phyloP scores from a whole-genome alignment of 2,113 vertebrate genomes.

The Charadrius vociferus region DNA sequence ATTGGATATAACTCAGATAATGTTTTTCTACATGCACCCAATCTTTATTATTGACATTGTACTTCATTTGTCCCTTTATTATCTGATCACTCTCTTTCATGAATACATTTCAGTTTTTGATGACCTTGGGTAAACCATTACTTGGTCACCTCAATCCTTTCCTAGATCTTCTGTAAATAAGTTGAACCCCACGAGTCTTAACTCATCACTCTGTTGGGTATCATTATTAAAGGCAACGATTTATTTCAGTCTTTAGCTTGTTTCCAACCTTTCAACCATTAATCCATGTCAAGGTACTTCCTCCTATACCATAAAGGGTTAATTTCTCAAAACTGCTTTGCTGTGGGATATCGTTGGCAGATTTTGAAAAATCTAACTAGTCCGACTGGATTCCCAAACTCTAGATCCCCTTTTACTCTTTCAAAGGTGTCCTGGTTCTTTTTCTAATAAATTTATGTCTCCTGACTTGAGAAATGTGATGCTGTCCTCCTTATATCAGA shows the following conservation, averaged over 20 bases:
- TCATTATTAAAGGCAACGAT: neutral
- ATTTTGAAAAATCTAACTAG: neutral
- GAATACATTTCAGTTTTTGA: neutral
- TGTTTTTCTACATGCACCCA: neutral
- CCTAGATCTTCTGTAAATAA: neutral
- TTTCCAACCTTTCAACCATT: neutral
- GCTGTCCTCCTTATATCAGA: neutral
- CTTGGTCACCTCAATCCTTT: neutral
- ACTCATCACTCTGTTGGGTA: neutral
- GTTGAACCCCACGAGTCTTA: neutral
- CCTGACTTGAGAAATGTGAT: neutral
- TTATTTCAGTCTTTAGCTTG: neutral
- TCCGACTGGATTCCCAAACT: accelerated
- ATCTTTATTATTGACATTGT: neutral
- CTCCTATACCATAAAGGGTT: neutral
- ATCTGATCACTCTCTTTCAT: neutral
- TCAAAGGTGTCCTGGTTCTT: too few relatives aligned
- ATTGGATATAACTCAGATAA: neutral
- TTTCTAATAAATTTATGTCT: neutral
- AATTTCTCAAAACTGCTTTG: neutral
- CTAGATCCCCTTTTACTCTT: neutral
- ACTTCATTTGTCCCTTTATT: neutral
- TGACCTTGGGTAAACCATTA: neutral
- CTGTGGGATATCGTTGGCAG: neutral
- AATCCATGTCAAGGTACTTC: neutral